These are phyloP conservation scores for Belgica antarctica DNA, from an alignment of 2,888 invertebrate species.

Conservation along the genomic window DNA sequence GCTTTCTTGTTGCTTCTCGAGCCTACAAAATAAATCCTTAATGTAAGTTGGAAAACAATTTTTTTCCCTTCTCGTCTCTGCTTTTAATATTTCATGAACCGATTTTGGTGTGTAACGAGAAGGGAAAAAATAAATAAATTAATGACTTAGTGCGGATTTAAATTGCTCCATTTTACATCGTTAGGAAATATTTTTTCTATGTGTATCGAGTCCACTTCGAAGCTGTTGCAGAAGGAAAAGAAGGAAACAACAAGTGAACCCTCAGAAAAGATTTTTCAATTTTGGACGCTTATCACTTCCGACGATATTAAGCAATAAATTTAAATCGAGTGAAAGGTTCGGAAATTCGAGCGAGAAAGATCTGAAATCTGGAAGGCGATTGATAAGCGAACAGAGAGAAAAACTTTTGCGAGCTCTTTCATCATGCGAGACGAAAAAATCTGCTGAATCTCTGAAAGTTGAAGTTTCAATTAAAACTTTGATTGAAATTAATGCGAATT, in stretches of 20 bases:
- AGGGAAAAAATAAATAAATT: constrained; percentile 6
- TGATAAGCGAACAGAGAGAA: constrained; percentile 18
- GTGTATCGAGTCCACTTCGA: constrained; percentile 1
- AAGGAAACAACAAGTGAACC: constrained; percentile 24
- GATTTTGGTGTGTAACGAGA: background rate
- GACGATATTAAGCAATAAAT: constrained; percentile 25
- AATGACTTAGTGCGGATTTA: constrained; percentile 29
- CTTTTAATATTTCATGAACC: background rate
- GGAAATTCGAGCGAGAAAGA: constrained; percentile 14
- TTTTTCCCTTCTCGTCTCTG: background rate
- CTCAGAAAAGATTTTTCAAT: constrained; percentile 4
- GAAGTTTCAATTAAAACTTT: constrained; percentile 41
- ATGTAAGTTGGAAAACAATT: constrained; percentile 1
- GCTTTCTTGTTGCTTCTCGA: constrained; percentile 17
- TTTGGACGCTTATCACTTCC: background rate
- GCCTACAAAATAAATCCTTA: constrained; percentile 38
- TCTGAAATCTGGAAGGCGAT: constrained; percentile 9
- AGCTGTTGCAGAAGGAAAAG: background rate
- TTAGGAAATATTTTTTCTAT: constrained; percentile 5
- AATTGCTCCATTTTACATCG: constrained; percentile 9
- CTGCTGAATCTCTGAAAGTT: constrained; percentile 13
- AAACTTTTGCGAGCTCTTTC: constrained; percentile 6
- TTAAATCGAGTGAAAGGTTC: constrained; percentile 15
- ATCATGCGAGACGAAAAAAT: constrained; percentile 12
- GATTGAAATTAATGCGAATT: constrained; percentile 38